Base-by-base conservation (phyloP, 2,113 vertebrate genomes). In the Alligator sinensis region DNA sequence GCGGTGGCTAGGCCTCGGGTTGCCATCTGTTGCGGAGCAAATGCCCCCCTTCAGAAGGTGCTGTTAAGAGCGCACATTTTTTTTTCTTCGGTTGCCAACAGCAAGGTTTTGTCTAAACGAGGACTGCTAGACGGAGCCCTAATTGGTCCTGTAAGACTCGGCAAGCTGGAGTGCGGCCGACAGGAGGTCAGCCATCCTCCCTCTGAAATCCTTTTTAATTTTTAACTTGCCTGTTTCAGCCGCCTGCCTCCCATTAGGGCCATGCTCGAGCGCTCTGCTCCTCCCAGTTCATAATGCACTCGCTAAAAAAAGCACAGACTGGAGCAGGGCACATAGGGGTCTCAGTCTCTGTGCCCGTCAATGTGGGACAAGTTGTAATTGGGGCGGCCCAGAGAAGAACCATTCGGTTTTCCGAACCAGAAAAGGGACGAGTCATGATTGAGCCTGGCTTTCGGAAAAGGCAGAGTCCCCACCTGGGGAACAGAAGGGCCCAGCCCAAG, bases 91-190 rank as follows among this genome's bases (percentile, higher is more conserved):
- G 9, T 62, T 54, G 24, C 12, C 21, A 47, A 68, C 79, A 79
- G 54, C 16, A 4, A 27, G 38, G 63, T 74, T 95, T 61, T 86
- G 57, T 61, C 11, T 5, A 82, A 86, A 8, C 80, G 28, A 80
- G 12, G 82, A 3, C 70, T 77, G 24, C 54, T 79, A 28, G 11
- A 68, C 54, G 54, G 22, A 70, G 24, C 79, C 80, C 55, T 17
- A 9, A 27, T 59, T 3, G 27, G 47, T 21, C 4, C 0, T 0
- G 54, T 63, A 14, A 86, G 58, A 30, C 54, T 72, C 75, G 60
- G 64, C 25, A 86, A 63, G 70, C 54, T 91, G 1, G 0, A 3
- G 30, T 54, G n/a, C 63, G 63, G 59, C 57, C 63, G 90, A 13
- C 9, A 1, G 22, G 18, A 47, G 72, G 11, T 89, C 25, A 22